Evolutionary conservation across 2,888 invertebrate genomes (phyloP), one percentile per base, ranked within the genome.

Genomic region (Pristionchus exspectatus): DNA sequence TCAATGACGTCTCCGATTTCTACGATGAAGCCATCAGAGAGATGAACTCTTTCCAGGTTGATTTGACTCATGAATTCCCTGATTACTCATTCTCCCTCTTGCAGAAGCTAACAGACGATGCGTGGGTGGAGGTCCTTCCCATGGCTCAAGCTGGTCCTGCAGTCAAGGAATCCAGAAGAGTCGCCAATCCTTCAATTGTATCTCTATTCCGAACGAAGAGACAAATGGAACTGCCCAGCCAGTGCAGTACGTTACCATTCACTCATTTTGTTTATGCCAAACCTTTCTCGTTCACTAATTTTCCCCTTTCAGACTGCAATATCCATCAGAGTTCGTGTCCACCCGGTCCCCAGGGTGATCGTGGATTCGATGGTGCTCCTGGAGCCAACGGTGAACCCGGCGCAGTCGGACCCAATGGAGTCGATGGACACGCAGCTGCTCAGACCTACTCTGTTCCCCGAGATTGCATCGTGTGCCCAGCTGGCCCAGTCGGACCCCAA

Each of bases 281-380:
- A 4, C 24, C 16, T 21, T 59, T 59, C 59, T 24, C 18, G 5
- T 59, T 59, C 2, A 21, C 18, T 21, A 59, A 59, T 59, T 59
- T 14, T 2, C 10, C 27, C 7, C 16, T 30, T 88, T 30, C 59
- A 88, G 88, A 88, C 81, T 88, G 88, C 81, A 81, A 88, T 59
- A 81, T 81, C 50, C 81, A 81, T 63, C 90, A 91, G 38, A 90
- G 90, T 83, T 88, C 88, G 72, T 93, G 93, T 72, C 92, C 92
- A n/a, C 92, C 92, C 7, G 92, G 92, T 18, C 92, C 92, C 14
- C 92, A 91, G 24, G 92, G 92, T 63, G 91, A 91, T 18, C 90
- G 91, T 30, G 92, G 92, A 59, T 91, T 89, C 54, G 92, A 91
- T 66, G 92, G 92, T 77, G 89, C 90, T 74, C 92, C 92, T 50